These are phyloP conservation scores for Hyppa rectilinea DNA, from an alignment of 2,888 invertebrate species.

Conservation along the genomic window DNA sequence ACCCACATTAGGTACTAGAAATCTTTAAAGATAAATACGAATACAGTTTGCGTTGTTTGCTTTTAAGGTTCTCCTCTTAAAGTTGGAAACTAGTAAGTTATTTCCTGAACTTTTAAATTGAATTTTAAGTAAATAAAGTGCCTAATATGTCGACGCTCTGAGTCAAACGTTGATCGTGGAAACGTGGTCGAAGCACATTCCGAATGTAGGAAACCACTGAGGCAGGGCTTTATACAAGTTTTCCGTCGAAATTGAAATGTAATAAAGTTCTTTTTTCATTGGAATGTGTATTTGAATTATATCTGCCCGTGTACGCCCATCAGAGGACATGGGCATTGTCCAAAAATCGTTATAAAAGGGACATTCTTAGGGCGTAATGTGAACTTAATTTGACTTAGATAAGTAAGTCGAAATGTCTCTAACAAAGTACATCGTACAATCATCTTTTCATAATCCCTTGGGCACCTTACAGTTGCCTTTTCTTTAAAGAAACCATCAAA, in stretches of 20 bases:
- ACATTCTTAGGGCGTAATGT: neutral
- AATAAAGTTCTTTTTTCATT: constrained; percentile 14
- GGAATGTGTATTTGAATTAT: constrained; percentile 13
- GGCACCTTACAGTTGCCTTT: neutral
- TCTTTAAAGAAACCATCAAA: neutral
- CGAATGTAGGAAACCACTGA: constrained; percentile 15
- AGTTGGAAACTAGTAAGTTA: neutral
- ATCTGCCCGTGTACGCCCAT: neutral
- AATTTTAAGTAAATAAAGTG: constrained; percentile 25
- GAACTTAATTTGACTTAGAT: constrained; percentile 1
- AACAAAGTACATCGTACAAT: neutral
- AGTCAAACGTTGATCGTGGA: constrained; percentile 31
- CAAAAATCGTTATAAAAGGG: neutral
- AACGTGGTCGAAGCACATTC: constrained; percentile 27
- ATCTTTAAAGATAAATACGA: neutral
- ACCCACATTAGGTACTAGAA: neutral
- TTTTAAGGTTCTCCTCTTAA: neutral
- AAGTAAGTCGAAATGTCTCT: neutral
- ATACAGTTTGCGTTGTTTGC: constrained; percentile 4
- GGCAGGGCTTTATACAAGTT: constrained; percentile 13
- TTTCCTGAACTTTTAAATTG: constrained; percentile 21
- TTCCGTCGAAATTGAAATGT: constrained; percentile 38
- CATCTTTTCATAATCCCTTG: neutral
- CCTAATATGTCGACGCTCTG: constrained; percentile 34
- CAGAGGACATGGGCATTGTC: neutral